Evolutionary conservation across 2,888 invertebrate genomes (phyloP).

Genomic region (Campaea margaritaria): DNA sequence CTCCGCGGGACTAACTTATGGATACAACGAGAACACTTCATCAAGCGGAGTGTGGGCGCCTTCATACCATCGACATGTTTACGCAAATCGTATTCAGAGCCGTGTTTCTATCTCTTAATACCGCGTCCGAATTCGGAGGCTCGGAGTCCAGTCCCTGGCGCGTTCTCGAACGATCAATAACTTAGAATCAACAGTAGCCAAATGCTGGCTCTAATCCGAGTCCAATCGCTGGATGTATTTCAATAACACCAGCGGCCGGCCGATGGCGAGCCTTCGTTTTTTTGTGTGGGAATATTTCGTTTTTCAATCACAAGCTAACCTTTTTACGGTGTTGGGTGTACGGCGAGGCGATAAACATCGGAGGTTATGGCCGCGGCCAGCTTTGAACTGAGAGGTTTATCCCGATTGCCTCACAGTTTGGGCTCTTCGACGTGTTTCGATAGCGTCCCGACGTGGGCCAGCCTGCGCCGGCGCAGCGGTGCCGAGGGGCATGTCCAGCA

Average conservation of each 20-base stretch:
- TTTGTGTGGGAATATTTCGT: conserved; percentile 77
- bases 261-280: conserved; percentile 49
- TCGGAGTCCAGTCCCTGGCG: conserved; percentile 17
- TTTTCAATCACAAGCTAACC: conserved; percentile 76
- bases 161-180: conserved; percentile 66
- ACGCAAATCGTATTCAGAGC: conserved; percentile 67
- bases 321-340: conserved; percentile 71
- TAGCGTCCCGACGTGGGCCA: conserved; percentile 11
- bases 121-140: conserved; percentile 28
- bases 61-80: conserved; percentile 54
- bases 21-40: conserved; percentile 46
- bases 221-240: conserved; percentile 76
- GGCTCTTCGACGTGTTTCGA: conserved; percentile 20
- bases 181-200: conserved; percentile 80
- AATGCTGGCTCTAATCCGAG: conserved; percentile 75
- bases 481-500: background rate
- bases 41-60: conserved; percentile 43
- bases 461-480: background rate
- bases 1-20: conserved; percentile 56
- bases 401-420: conserved; percentile 57
- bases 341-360: conserved; percentile 75
- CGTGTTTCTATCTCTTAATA: conserved; percentile 58
- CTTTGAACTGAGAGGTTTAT: conserved; percentile 71
- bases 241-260: conserved; percentile 66
- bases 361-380: conserved; percentile 77